phyloP scores from a whole-genome alignment of 2,888 invertebrate species.

The Eupeodes latifasciatus region DNA sequence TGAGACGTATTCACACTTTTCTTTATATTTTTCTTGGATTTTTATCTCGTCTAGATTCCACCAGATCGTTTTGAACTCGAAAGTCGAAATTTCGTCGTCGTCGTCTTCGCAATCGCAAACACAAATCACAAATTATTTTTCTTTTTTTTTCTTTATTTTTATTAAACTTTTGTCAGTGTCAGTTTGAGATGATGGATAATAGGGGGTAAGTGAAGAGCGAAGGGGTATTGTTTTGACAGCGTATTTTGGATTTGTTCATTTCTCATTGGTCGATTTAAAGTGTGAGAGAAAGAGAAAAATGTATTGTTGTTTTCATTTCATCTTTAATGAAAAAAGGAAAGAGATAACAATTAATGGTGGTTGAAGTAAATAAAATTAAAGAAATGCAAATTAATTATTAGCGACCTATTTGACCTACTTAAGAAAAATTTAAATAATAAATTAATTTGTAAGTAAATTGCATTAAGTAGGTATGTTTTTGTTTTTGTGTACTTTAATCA shows the following conservation, averaged over 20 bases:
- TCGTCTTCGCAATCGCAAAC: not conserved
- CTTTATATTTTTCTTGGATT: slow-evolving; percentile 15
- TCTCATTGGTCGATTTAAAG: slow-evolving; percentile 47
- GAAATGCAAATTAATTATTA: no score
- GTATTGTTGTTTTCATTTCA: not conserved
- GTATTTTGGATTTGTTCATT: slow-evolving; percentile 70
- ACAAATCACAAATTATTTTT: no score
- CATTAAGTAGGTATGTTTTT: not conserved
- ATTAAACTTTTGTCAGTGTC: slow-evolving; percentile 53
- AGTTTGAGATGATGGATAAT: not conserved
- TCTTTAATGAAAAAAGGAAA: not conserved
- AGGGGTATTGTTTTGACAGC: slow-evolving; percentile 68
- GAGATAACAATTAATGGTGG: not conserved
- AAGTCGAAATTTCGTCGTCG: slow-evolving; percentile 62
- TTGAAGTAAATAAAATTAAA: not conserved
- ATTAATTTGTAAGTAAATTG: not conserved
- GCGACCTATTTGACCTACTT: no score
- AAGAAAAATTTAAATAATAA: no score
- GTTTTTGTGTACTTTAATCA: not conserved
- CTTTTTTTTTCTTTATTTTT: slow-evolving; percentile 33
- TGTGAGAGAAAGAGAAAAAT: slow-evolving; percentile 13
- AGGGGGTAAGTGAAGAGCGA: not conserved
- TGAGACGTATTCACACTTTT: not conserved
- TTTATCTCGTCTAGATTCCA: slow-evolving; percentile 42
- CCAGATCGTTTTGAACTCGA: slow-evolving; percentile 30